Conservation (phyloP, 1,140 invertebrate genomes). For the Psilanteris sp. region DNA sequence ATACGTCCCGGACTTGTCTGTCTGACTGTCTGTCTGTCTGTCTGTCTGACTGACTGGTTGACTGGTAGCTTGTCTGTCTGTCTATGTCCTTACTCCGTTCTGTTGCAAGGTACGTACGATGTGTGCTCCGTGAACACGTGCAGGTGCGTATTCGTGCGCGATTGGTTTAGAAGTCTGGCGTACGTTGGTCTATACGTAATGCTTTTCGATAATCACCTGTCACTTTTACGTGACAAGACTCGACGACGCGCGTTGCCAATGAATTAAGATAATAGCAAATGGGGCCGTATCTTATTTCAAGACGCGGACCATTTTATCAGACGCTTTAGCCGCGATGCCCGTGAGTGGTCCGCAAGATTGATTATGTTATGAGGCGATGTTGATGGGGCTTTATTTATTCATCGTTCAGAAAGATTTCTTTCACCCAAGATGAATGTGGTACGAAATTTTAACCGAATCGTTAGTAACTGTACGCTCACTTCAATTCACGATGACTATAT, state of each 20-base stretch:
- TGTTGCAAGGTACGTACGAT: conserved; percentile 34
- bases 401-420: conserved; percentile 17
- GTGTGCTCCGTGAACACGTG: conserved; percentile 48
- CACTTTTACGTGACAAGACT: conserved; percentile 53
- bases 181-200: conserved; percentile 56
- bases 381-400: conserved; percentile 23
- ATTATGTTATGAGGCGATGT: conserved; percentile 18
- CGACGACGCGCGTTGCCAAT: conserved; percentile 30
- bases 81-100: conserved; percentile 24
- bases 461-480: too few relatives aligned
- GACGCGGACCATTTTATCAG: conserved; percentile 17
- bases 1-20: conserved; percentile 68
- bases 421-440: neutral
- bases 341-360: conserved; percentile 21
- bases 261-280: conserved; percentile 49
- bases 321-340: neutral
- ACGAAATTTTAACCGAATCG: too few relatives aligned
- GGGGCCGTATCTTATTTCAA: conserved; percentile 31
- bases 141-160: conserved; percentile 35
- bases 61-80: conserved; percentile 35
- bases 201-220: conserved; percentile 66
- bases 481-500: too few relatives aligned
- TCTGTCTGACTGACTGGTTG: conserved; percentile 21
- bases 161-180: conserved; percentile 26
- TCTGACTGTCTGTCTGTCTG: conserved; percentile 16